Conservation (phyloP, 2,888 invertebrate species). For the Cataglyphis rosenhaueri region DNA sequence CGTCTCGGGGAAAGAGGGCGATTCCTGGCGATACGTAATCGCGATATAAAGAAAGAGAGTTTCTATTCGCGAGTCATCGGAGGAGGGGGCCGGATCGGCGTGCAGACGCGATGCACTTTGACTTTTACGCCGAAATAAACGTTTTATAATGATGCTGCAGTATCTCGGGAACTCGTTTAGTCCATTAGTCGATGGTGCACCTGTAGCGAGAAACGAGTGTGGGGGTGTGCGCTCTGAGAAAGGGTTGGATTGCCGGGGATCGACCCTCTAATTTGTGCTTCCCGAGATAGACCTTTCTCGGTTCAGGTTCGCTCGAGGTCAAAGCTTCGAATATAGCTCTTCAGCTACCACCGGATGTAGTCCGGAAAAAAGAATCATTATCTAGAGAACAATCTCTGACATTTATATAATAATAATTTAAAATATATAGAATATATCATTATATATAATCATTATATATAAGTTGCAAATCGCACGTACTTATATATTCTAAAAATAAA, state of each 20-base stretch:
- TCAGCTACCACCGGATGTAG: constrained; percentile 48
- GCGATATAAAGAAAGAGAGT: constrained; percentile 61
- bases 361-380: constrained; percentile 38
- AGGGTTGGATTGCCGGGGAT: constrained; percentile 72
- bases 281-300: constrained; percentile 62
- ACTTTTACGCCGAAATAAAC: constrained; percentile 79
- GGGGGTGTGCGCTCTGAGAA: constrained; percentile 73
- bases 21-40: constrained; percentile 57
- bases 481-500: neutral
- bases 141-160: constrained; percentile 80
- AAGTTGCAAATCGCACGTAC: neutral
- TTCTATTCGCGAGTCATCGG: constrained; percentile 75
- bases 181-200: constrained; percentile 77
- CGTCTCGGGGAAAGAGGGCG: constrained; percentile 23
- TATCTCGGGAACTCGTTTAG: constrained; percentile 77
- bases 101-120: constrained; percentile 71
- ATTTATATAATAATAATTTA: constrained; percentile 14
- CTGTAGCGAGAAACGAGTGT: constrained; percentile 68
- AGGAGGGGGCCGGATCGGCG: constrained; percentile 27
- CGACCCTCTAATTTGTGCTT: constrained; percentile 78
- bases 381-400: constrained; percentile 15
- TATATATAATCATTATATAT: neutral
- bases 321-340: constrained; percentile 65
- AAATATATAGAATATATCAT: neutral
- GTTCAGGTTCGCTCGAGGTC: constrained; percentile 62